A percentile compares a stretch with the other conserved stretches of the same genome.
Conservation (phyloP, 1,140 invertebrate species). For the Eriosoma lanigerum region DNA sequence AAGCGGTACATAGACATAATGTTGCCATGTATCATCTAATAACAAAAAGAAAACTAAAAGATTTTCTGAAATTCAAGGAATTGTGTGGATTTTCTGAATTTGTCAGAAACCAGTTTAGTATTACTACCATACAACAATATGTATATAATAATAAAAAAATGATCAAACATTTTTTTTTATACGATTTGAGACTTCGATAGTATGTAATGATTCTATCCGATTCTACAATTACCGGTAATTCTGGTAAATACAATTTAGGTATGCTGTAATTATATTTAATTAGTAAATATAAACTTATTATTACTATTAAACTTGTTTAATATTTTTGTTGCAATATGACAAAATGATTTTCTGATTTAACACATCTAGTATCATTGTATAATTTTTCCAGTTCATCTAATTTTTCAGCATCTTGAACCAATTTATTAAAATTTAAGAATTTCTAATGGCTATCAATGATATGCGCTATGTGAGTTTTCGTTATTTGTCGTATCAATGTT, state of each 20-base stretch:
- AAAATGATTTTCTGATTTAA: not conserved
- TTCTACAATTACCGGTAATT: not conserved
- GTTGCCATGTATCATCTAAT: not conserved
- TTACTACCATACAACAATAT: too few relatives aligned
- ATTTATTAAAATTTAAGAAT: not conserved
- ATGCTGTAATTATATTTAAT: not conserved
- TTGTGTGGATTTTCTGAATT: not conserved
- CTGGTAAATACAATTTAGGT: not conserved
- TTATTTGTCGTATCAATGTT: not conserved
- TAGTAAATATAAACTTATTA: not conserved
- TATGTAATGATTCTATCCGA: too few relatives aligned
- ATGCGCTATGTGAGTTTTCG: not conserved
- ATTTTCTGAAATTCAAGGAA: not conserved
- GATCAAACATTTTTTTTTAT: too few relatives aligned
- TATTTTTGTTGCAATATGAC: not conserved
- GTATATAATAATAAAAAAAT: too few relatives aligned
- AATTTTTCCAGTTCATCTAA: not conserved
- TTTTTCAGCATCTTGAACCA: not conserved
- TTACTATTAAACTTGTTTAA: not conserved
- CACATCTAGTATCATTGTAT: not conserved
- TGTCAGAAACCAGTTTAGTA: too few relatives aligned
- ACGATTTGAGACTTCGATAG: too few relatives aligned
- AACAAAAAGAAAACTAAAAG: too few relatives aligned
- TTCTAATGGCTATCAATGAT: not conserved
- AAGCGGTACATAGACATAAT: not conserved